Evolutionary conservation across 2,797 vertebrate genomes (phyloP).

Genomic region (Spinus pinus): DNA sequence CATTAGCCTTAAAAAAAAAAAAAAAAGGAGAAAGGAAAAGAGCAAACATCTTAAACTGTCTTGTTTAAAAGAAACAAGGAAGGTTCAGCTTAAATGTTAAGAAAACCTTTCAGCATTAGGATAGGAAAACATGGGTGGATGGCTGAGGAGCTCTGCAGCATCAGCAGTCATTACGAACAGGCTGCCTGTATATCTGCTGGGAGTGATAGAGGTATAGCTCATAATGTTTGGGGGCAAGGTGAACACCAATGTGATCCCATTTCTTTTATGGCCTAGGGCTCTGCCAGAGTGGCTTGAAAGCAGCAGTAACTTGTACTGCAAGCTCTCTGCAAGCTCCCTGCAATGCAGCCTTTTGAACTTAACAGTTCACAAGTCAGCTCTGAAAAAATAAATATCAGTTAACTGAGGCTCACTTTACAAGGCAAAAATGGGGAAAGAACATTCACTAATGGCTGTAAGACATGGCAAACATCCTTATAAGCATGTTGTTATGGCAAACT

Average conservation of each 20-base stretch:
- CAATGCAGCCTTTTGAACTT: slow-evolving; percentile 15
- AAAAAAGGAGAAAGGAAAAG: not conserved
- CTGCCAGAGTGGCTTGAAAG: not conserved
- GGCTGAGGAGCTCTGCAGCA: not conserved
- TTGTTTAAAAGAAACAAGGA: not conserved
- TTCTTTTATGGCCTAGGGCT: not conserved
- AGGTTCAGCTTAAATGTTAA: not conserved
- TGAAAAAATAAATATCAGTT: not conserved
- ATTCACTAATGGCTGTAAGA: not conserved
- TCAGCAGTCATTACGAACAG: not conserved
- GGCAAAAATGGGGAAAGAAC: not conserved
- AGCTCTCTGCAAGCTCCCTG: not conserved
- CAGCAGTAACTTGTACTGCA: not conserved
- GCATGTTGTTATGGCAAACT: not conserved
- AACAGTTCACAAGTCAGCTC: not conserved
- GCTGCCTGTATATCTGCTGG: not conserved
- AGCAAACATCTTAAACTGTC: not conserved
- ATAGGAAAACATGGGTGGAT: not conserved
- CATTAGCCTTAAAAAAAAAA: not conserved
- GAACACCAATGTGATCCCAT: not conserved
- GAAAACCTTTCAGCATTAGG: not conserved
- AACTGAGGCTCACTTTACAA: not conserved
- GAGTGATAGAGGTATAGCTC: not conserved
- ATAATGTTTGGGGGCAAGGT: not conserved
- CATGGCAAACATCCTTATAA: not conserved